These are phyloP conservation scores for Delia radicum DNA, from an alignment of 1,140 invertebrate species.

Conservation along the genomic window DNA sequence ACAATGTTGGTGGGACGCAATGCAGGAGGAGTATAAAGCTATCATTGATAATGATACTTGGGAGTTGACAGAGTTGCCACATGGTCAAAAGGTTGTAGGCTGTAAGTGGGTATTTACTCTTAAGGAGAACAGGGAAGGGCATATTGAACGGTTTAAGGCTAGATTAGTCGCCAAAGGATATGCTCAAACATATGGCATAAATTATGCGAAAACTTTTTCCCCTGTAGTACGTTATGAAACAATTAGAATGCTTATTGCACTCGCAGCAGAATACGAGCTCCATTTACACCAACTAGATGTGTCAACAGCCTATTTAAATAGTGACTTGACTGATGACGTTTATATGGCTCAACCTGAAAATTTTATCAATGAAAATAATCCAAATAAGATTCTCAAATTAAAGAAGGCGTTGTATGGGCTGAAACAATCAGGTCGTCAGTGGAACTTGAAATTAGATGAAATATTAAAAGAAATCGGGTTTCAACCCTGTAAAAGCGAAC, in stretches of 20 bases:
- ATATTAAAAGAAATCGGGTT: slow-evolving; percentile 5
- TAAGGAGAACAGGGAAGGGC: slow-evolving; percentile 42
- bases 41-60: slow-evolving; percentile 32
- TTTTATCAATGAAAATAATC: background rate
- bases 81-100: slow-evolving; percentile 38
- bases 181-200: slow-evolving; percentile 35
- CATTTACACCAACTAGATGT: slow-evolving; percentile 28
- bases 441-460: background rate
- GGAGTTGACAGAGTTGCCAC: too few species aligned
- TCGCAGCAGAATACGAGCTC: slow-evolving; percentile 21
- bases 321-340: background rate
- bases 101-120: slow-evolving; percentile 53
- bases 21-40: slow-evolving; percentile 28
- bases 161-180: slow-evolving; percentile 50
- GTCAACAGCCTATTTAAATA: slow-evolving; percentile 20
- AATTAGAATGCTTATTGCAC: background rate
- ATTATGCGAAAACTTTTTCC: slow-evolving; percentile 28
- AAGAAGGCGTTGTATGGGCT: slow-evolving; percentile 11
- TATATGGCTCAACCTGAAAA: slow-evolving; percentile 21
- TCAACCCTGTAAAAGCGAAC: background rate
- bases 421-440: background rate
- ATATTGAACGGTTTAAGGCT: slow-evolving; percentile 48
- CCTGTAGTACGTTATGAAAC: slow-evolving; percentile 10
- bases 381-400: slow-evolving; percentile 5
- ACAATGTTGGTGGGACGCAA: slow-evolving; percentile 20